Evolutionary conservation across 2,888 invertebrate genomes (phyloP).

Genomic region (Ichneumoninae sp.): DNA sequence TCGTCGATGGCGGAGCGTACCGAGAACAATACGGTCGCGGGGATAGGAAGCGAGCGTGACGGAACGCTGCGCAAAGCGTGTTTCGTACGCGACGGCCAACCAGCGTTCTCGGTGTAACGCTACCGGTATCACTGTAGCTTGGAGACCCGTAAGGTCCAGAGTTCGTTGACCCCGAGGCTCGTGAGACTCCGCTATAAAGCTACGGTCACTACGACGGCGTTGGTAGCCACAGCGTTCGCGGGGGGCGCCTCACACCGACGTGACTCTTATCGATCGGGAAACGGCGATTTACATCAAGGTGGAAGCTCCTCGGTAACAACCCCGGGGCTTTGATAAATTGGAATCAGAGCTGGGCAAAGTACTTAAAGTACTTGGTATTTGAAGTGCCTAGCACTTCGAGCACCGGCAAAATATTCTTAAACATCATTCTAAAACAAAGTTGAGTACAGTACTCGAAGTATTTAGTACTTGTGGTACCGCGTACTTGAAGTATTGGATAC

Average conservation of each 20-base stretch:
- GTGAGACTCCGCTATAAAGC: constrained; percentile 72
- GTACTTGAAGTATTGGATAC: too few relatives aligned
- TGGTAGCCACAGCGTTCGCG: constrained; percentile 28
- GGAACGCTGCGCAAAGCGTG: constrained; percentile 49
- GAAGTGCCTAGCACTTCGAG: too few relatives aligned
- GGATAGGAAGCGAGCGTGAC: constrained; percentile 46
- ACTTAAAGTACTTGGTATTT: too few relatives aligned
- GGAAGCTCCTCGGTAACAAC: constrained; percentile 27
- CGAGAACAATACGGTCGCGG: neutral
- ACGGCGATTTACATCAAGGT: constrained; percentile 79
- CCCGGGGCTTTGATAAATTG: constrained; percentile 78
- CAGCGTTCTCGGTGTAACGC: constrained; percentile 19
- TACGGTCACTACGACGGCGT: constrained; percentile 64
- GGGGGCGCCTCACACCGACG: constrained; percentile 16
- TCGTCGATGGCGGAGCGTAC: neutral
- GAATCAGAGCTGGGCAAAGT: constrained; percentile 52
- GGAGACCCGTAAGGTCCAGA: constrained; percentile 70
- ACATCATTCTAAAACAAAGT: too few relatives aligned
- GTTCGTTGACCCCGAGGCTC: constrained; percentile 79
- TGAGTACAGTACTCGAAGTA: too few relatives aligned
- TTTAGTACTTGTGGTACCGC: too few relatives aligned
- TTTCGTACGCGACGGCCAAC: constrained; percentile 23
- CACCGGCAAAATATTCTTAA: too few relatives aligned
- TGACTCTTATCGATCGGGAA: constrained; percentile 79
- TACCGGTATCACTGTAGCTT: constrained; percentile 23